phyloP scores from a whole-genome alignment of 2,888 invertebrate genomes.

The Cecidostiba fungosa region DNA sequence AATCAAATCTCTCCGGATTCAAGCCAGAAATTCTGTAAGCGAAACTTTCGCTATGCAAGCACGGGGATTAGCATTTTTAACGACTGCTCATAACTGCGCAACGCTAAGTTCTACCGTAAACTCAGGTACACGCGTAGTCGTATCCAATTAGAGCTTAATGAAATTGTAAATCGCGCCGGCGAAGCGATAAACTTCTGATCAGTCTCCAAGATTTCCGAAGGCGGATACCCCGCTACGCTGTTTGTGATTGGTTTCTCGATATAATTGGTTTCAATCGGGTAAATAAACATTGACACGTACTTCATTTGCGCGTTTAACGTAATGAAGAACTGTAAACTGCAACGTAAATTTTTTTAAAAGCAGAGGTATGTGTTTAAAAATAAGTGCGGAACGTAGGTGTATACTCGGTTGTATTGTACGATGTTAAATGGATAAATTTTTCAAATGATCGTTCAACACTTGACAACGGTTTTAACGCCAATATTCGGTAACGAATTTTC shows the following conservation, averaged over 20 bases:
- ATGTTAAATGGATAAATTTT: too few species aligned
- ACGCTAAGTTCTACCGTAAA: not conserved
- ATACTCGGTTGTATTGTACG: too few species aligned
- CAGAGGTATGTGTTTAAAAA: too few species aligned
- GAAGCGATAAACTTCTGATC: constrained; percentile 29
- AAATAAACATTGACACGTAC: not conserved
- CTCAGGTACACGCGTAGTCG: not conserved
- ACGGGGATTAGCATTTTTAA: not conserved
- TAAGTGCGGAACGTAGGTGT: too few species aligned
- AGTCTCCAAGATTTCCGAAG: not conserved
- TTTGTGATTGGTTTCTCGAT: not conserved
- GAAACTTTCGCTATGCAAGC: not conserved
- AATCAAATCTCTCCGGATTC: not conserved
- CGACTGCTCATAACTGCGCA: not conserved
- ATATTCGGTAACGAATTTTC: too few species aligned
- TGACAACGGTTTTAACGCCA: too few species aligned
- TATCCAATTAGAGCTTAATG: constrained; percentile 54
- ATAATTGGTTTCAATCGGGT: not conserved
- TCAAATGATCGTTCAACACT: too few species aligned
- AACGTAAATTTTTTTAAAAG: too few species aligned
- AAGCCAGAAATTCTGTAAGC: not conserved
- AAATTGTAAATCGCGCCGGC: constrained; percentile 44
- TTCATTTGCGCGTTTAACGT: too few species aligned
- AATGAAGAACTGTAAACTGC: too few species aligned
- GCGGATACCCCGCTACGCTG: not conserved